Evolutionary conservation across 2,888 invertebrate genomes (phyloP), one percentile per base, ranked within the genome.

Genomic region (Rhamphomyia laevipes): DNA sequence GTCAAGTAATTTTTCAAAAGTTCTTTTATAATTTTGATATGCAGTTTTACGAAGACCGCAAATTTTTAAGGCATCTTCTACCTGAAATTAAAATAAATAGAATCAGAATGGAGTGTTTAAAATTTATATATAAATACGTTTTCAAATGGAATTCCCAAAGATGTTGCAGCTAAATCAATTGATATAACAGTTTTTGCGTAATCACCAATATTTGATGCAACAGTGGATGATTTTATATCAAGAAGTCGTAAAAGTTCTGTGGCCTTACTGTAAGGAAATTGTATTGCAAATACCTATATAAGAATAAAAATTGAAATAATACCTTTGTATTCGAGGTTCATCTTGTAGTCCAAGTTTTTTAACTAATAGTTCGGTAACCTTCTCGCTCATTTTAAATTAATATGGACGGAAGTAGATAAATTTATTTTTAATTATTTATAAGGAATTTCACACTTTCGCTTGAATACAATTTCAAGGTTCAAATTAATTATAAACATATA

Each of bases 131-230:
- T 13, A 11, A 15, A 46, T 51, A 61, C 62, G 49, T 61, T 63
- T 62, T 82, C 80, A 48, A 81, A 71, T 46, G 71, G 70, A 31
- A 70, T 66, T 33, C 75, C 75, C 23, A 74, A 59, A n/a, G 72
- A 55, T 10, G 63, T 59, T 6, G 78, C 73, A 31, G 81, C 79
- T 42, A 82, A 62, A 60, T 82, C 80, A 31, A 81, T 63, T 55
- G 81, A 81, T 43, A 82, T 66, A 0, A 80, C 74, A 23, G 74
- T 72, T 67, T 77, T 80, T 6, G 77, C 75, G 11, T 75, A 75
- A 52, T 80, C 80, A 50, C 74, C 77, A 41, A 81, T 74, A 47
- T 63, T 61, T 11, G 64, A 52, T 1, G 62, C 60, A 2, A 62
- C 59, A 50, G 66, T 66, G 6, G 60, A 48, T 4, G 68, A 64